Evolutionary conservation across 2,888 invertebrate species (phyloP).

Genomic region (Rutpela maculata): DNA sequence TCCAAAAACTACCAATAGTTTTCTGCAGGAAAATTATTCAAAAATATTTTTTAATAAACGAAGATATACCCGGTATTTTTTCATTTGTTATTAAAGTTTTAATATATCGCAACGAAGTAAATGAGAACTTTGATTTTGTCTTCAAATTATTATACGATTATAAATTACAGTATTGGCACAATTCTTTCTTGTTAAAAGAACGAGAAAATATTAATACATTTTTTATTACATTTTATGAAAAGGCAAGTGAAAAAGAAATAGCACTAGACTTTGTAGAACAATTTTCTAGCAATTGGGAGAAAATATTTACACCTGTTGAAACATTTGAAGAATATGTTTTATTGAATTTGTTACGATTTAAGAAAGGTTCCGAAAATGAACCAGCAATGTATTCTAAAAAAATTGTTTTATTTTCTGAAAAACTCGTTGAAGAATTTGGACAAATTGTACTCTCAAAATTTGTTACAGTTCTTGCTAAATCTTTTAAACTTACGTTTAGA

Average conservation of each 20-base stretch:
- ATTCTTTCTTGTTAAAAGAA: neutral
- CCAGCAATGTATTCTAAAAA: conserved; percentile 1
- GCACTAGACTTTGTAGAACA: conserved; percentile 2
- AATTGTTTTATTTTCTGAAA: conserved; percentile 30
- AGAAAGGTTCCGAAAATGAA: conserved; percentile 3
- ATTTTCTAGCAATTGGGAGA: conserved; percentile 15
- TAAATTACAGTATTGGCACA: conserved; percentile 20
- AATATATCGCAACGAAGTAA: neutral
- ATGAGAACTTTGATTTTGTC: neutral
- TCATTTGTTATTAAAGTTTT: conserved; percentile 20
- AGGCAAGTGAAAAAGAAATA: neutral
- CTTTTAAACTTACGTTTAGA: neutral
- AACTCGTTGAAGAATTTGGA: conserved; percentile 16
- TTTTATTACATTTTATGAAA: neutral
- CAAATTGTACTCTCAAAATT: conserved; percentile 14
- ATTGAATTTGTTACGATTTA: conserved; percentile 22
- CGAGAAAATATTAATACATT: conserved; percentile 1
- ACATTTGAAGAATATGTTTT: conserved; percentile 24
- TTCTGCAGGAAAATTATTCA: conserved; percentile 30
- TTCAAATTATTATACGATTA: conserved; percentile 24
- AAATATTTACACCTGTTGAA: conserved; percentile 14
- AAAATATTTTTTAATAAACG: neutral
- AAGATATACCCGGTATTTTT: conserved; percentile 10
- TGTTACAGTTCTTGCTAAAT: conserved; percentile 7
- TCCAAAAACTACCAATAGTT: conserved; percentile 1